Conservation (phyloP, 2,797 vertebrate species). For the Neoniphon sammara region DNA sequence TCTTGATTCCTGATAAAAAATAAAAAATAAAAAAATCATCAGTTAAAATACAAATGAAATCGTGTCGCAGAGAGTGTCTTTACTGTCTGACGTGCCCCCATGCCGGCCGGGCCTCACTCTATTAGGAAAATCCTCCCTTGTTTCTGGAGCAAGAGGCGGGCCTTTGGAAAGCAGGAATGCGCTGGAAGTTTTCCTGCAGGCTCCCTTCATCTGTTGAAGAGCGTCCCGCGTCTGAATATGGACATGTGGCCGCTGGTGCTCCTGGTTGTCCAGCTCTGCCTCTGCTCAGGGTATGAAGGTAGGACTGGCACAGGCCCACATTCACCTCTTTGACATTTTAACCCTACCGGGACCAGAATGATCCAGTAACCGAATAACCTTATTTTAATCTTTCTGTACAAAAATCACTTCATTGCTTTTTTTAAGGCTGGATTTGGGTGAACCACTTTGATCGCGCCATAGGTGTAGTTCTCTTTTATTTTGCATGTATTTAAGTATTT, state of each 20-base stretch:
- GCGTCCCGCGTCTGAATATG: conserved; percentile 72
- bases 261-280: conserved; percentile 73
- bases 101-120: conserved; percentile 44
- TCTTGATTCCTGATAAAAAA: too few relatives aligned
- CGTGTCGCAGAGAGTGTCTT: conserved; percentile 20
- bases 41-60: too few relatives aligned
- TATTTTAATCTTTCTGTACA: not conserved
- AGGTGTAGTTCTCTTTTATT: not conserved
- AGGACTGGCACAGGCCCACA: conserved; percentile 43
- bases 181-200: conserved; percentile 75
- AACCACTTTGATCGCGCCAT: not conserved
- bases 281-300: conserved; percentile 83
- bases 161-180: conserved; percentile 79
- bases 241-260: conserved; percentile 81
- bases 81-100: conserved; percentile 20
- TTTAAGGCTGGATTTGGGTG: not conserved
- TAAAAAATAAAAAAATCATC: too few relatives aligned
- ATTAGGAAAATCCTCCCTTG: conserved; percentile 77
- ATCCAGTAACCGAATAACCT: not conserved
- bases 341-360: not conserved
- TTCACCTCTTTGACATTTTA: not conserved
- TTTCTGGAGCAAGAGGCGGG: conserved; percentile 82
- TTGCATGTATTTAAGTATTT: conserved; percentile 11
- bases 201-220: conserved; percentile 71
- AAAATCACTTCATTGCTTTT: not conserved